Evolutionary conservation across 2,888 invertebrate genomes (phyloP), one percentile per base, ranked within the genome.

Genomic region (Hecatera dysodea): DNA sequence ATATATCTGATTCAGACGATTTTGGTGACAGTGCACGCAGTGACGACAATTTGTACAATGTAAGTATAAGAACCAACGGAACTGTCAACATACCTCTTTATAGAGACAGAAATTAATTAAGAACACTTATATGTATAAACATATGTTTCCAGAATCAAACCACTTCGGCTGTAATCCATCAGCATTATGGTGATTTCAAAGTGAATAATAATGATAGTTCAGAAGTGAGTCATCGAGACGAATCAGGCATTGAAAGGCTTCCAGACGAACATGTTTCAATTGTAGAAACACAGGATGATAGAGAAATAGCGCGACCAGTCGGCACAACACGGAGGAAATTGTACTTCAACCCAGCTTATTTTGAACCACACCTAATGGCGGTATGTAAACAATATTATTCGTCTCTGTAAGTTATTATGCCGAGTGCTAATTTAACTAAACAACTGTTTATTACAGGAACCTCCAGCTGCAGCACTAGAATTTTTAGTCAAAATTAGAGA

Each of bases 291-390:
- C 96, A 97, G 78, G 98, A 98, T 76, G 97, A 97, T 62, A 95
- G 97, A 72, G 96, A 97, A 81, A 98, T 98, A 81, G 95, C 97
- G 15, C 95, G 97, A 84, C 97, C 97, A 17, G 97, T 97, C 75
- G 98, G 98, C 17, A 97, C 97, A 36, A 97, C 97, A 0, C 96
- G 98, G 66, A 96, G 98, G 81, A 98, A 98, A 88, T 95, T 98
- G 4, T 98, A 98, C 90, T 98, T 98, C 88, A 98, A 98, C 91
- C 98, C 98, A 0, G 98, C 98, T 11, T 99, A 98, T 90, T 98
- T 99, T 88, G 99, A 99, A 90, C 98, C 98, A 36, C 98, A 98
- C 83, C 91, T 98, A 59, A 96, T 99, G 90, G 96, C 97, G 95
- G 98, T 98, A 95, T 96, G 97, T 22, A 17, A 39, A n/a, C 2